Percentiles rank a stretch among this genome's conserved stretches.
Evolutionary conservation across 1,140 invertebrate species (phyloP).

Genomic region (Yoshiicerus persimilis): DNA sequence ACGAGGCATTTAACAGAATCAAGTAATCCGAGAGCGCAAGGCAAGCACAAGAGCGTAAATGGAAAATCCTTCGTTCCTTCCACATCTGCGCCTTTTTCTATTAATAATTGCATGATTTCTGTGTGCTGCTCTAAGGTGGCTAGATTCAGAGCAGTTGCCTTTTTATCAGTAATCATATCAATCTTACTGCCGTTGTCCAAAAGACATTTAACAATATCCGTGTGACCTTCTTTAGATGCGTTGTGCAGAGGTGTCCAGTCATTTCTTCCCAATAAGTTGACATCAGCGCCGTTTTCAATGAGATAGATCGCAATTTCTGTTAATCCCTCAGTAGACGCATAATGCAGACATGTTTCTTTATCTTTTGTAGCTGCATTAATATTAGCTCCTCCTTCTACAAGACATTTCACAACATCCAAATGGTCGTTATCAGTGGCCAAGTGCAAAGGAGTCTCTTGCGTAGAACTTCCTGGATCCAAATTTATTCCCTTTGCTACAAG

Average conservation of each 20-base stretch:
- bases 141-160: too few species aligned
- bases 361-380: not conserved
- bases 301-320: too few species aligned
- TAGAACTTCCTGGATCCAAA: not conserved
- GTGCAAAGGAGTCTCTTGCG: not conserved
- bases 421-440: not conserved
- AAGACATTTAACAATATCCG: not conserved
- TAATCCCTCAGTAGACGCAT: too few species aligned
- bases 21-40: not conserved
- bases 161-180: too few species aligned
- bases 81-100: not conserved
- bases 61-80: not conserved
- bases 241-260: too few species aligned
- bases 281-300: too few species aligned
- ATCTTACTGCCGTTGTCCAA: too few species aligned
- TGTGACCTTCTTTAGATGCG: not conserved
- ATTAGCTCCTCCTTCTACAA: not conserved
- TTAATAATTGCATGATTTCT: too few species aligned
- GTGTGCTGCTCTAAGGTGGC: too few species aligned
- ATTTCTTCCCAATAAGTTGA: too few species aligned
- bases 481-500: not conserved
- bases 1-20: not conserved
- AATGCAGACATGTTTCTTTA: not conserved
- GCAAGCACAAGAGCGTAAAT: not conserved
- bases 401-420: not conserved